Evolutionary conservation across 1,140 invertebrate species (phyloP), one percentile per base, ranked within the genome.

Genomic region (Euwallacea similis): DNA sequence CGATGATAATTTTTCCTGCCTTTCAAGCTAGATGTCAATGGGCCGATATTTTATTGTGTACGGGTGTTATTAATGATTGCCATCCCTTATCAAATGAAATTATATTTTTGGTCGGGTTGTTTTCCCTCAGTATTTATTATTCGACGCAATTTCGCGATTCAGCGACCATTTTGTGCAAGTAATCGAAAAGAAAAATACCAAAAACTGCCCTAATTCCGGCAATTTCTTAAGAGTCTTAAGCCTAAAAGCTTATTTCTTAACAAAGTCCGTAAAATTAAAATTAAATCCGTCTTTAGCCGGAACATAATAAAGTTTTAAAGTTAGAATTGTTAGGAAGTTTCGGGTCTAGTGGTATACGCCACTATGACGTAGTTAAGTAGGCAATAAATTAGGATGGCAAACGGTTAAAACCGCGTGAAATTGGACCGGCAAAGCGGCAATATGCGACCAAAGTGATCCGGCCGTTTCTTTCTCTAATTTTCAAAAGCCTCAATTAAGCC

Each of bases 401-500:
- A 69, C 61, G 67, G 44, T 69, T 69, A 69, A 53, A 69, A n/a
- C 21, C 67, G 67, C 67, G 58, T 69, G 67, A 69, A 69, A 69
- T 69, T 69, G 58, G 54, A 69, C 54, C 21, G 42, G 54, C 54
- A 67, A 67, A 55, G 54, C 42, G 43, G 66, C 66, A 67, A 67
- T 67, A 67, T 55, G 66, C 54, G 42, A 62, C 67, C 43, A 33
- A 66, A 62, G 56, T 62, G 59, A 60, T 69, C 67, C 47, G 15
- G 54, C 47, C 60, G 43, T 69, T 69, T 69, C 67, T 69, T 69
- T 69, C 67, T 62, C 67, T 69, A 69, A 69, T 69, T 69, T 69
- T 69, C 65, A 11, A 66, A 66, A 66, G 53, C 21, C 53, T 53
- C 47, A 66, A 66, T 66, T 66, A 66, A 66, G 65, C 53, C 65